Conservation (phyloP, 2,797 vertebrate genomes). For the Neosilurus mollespiculum region DNA sequence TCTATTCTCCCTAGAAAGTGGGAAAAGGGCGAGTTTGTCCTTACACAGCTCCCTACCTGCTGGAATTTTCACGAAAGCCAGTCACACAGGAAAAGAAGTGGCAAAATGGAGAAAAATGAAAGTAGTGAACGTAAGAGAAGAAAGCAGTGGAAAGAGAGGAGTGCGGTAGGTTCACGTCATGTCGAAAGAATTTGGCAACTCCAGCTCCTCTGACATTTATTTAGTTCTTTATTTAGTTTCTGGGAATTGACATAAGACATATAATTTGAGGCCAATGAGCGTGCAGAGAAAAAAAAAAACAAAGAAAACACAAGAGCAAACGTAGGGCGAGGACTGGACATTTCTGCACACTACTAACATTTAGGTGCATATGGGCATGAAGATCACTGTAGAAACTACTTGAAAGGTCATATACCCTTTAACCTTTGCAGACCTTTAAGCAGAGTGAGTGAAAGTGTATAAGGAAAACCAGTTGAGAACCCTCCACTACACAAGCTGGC, state of each 20-base stretch:
- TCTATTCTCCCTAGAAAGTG: slow-evolving; percentile 18
- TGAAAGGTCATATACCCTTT: slow-evolving; percentile 32
- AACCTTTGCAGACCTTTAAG: slow-evolving; percentile 31
- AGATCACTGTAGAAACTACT: slow-evolving; percentile 16
- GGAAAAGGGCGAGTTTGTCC: slow-evolving; percentile 19
- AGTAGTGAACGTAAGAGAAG: background rate
- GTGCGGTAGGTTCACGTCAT: slow-evolving; percentile 70
- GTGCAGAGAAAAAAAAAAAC: slow-evolving; percentile 51
- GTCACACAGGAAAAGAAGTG: slow-evolving; percentile 8
- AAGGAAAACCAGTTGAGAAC: slow-evolving; percentile 61
- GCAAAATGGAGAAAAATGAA: slow-evolving; percentile 12
- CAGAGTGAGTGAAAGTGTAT: slow-evolving; percentile 17
- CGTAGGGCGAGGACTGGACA: slow-evolving; percentile 37
- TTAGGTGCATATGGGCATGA: background rate
- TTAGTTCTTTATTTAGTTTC: slow-evolving; percentile 62
- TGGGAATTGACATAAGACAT: slow-evolving; percentile 77
- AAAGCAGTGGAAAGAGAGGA: slow-evolving; percentile 53
- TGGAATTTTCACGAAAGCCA: slow-evolving; percentile 13
- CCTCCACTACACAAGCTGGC: slow-evolving; percentile 67
- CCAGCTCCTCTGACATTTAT: slow-evolving; percentile 64
- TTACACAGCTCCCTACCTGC: slow-evolving; percentile 16
- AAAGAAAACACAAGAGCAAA: slow-evolving; percentile 43
- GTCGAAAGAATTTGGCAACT: slow-evolving; percentile 75
- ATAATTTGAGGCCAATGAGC: slow-evolving; percentile 76
- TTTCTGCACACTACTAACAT: slow-evolving; percentile 37